phyloP scores from a whole-genome alignment of 1,140 invertebrate genomes.

The Zaprionus lachaisei region DNA sequence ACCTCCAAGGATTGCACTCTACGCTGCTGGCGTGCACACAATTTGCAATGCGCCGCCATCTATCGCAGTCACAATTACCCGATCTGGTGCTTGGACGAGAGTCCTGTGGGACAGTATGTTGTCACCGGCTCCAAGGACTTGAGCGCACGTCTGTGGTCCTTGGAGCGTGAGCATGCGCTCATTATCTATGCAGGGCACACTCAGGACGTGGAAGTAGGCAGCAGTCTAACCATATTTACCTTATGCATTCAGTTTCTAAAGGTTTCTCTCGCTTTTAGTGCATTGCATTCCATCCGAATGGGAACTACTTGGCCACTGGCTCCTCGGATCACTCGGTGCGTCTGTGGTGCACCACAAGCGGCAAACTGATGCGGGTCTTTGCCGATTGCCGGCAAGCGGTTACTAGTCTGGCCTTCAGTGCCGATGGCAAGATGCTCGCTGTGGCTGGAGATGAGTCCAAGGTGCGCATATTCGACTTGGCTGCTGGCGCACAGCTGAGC shows the following conservation, averaged over 20 bases:
- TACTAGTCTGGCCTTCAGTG: slow-evolving; percentile 91
- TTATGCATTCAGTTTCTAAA: background rate
- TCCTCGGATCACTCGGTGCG: slow-evolving; percentile 91
- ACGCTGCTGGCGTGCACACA: slow-evolving; percentile 89
- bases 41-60: slow-evolving; percentile 88
- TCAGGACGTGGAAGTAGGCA: slow-evolving; percentile 90
- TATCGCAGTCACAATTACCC: slow-evolving; percentile 93
- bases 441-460: slow-evolving; percentile 88
- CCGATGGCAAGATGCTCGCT: slow-evolving; percentile 92
- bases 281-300: slow-evolving; percentile 93
- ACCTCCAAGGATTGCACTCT: slow-evolving; percentile 92
- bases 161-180: slow-evolving; percentile 91
- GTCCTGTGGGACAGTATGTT: slow-evolving; percentile 90
- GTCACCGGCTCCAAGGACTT: slow-evolving; percentile 93
- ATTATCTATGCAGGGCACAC: slow-evolving; percentile 93
- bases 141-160: slow-evolving; percentile 94
- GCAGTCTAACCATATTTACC: slow-evolving; percentile 43
- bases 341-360: slow-evolving; percentile 88
- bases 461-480: slow-evolving; percentile 87
- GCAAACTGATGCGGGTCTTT: slow-evolving; percentile 91
- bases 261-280: slow-evolving; percentile 66
- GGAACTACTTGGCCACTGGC: slow-evolving; percentile 91
- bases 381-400: slow-evolving; percentile 91
- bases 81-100: slow-evolving; percentile 93
- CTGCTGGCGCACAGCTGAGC: slow-evolving; percentile 86